Evolutionary conservation across 1,140 invertebrate genomes (phyloP).

Genomic region (Microplitis mediator): DNA sequence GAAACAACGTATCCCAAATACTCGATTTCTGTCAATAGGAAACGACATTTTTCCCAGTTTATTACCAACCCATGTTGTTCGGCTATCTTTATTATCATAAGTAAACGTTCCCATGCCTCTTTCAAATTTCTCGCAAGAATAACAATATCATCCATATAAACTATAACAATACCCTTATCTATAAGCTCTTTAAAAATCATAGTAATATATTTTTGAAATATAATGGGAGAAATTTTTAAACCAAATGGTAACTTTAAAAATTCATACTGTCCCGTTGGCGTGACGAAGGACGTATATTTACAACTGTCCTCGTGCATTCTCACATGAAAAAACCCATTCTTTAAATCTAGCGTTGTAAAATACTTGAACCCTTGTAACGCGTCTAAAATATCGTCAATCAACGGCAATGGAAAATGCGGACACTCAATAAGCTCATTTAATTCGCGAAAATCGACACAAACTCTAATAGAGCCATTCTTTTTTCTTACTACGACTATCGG

Average conservation of each 20-base stretch:
- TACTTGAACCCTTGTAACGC: conserved; percentile 10
- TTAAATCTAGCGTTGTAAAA: conserved; percentile 40
- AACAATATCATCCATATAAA: conserved; percentile 3
- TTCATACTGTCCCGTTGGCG: conserved; percentile 12
- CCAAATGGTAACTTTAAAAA: conserved; percentile 20
- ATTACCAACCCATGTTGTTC: not conserved
- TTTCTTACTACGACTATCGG: conserved; percentile 59
- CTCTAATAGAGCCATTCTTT: conserved; percentile 46
- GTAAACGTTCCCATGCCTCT: conserved; percentile 1
- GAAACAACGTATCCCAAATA: not conserved
- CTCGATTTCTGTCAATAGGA: not conserved
- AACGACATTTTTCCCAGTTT: conserved; percentile 1
- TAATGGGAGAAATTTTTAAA: conserved; percentile 5
- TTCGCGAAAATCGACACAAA: conserved; percentile 49
- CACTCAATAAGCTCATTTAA: conserved; percentile 35
- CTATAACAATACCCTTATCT: not conserved
- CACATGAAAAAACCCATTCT: conserved; percentile 17
- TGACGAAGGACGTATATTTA: conserved; percentile 19
- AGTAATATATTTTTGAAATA: conserved; percentile 21
- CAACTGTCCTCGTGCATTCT: conserved; percentile 5
- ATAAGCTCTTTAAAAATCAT: conserved; percentile 11
- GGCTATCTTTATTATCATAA: not conserved
- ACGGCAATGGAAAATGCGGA: conserved; percentile 36
- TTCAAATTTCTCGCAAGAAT: not conserved
- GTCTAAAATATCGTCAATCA: conserved; percentile 26